Base-by-base conservation (phyloP, 2,888 invertebrate species). In the Sialis lutaria region DNA sequence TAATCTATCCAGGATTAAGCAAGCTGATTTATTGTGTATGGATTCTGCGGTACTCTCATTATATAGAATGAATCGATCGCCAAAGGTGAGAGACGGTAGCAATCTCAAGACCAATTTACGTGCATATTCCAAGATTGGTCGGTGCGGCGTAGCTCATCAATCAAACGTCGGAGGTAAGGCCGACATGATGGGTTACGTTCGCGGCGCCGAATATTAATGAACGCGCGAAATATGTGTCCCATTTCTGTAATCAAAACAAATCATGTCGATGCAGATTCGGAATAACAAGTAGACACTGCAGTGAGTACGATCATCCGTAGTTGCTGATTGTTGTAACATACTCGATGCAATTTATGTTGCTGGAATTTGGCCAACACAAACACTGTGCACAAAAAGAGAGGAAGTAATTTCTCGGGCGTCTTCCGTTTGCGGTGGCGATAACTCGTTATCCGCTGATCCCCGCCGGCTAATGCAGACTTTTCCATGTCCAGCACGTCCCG, bases 131-230 rank as follows among this genome's bases (percentile, higher is more conserved):
- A 55, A 59, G 59, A 37, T 37, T 37, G 37, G 37, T 37, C 37
- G 37, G 10, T 37, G 37, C 37, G 37, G 37, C 22, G 22, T 22
- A 37, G 57, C 58, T 60, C 60, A 61, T 61, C 61, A 61, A 61
- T 61, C 60, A 61, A 56, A 55, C 54, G 56, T 22, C 55, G 54
- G 55, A 58, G 58, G 60, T 59, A 57, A 57, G 60, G 56, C 53
- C 55, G 58, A 58, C 59, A 58, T 59, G 60, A 61, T 61, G 58
- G 59, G 58, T 56, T 58, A 58, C 55, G 57, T 60, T 58, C 55
- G 58, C 58, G 54, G 53, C 54, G 22, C 22, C 22, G 63, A 63
- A 63, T 63, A 62, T 61, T 62, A 62, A 62, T 60, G 61, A 61
- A 56, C 50, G 53, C 48, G 55, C 56, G 57, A 60, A 54, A 52